Percentiles rank a stretch among this genome's conserved stretches.
These are phyloP conservation scores for Patella caerulea DNA, from an alignment of 2,888 invertebrate genomes.

Conservation along the genomic window DNA sequence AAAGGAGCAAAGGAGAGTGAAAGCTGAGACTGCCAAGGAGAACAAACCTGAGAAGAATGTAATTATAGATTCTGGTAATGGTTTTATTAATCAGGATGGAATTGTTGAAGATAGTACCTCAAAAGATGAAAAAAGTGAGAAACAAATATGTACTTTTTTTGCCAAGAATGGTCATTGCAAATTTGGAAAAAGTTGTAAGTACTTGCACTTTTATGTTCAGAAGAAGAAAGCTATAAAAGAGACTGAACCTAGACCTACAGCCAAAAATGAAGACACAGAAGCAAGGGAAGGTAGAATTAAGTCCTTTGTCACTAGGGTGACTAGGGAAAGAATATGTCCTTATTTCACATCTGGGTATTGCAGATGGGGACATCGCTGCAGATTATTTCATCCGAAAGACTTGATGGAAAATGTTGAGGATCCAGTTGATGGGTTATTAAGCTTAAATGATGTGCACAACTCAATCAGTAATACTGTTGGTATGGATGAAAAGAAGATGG, in stretches of 20 bases:
- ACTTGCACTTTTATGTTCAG: conserved; percentile 35
- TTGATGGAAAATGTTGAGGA: not conserved
- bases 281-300: conserved; percentile 8
- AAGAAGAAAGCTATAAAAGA: conserved; percentile 16
- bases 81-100: not conserved
- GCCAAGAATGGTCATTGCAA: conserved; percentile 43
- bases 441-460: no score
- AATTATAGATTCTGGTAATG: no score
- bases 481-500: not conserved
- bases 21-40: no score
- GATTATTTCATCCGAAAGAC: conserved; percentile 43
- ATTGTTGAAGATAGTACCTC: conserved; percentile 7
- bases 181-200: conserved; percentile 49
- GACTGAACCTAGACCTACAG: not conserved
- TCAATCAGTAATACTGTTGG: not conserved
- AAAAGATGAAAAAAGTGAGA: conserved; percentile 22
- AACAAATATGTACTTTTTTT: conserved; percentile 36
- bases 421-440: not conserved
- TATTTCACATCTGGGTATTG: conserved; percentile 51
- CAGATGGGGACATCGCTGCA: conserved; percentile 48
- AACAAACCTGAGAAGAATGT: no score
- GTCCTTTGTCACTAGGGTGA: not conserved
- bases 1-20: no score
- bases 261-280: not conserved
- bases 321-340: conserved; percentile 30